Conservation (phyloP, 2,113 vertebrate species). For the Pleuronectes platessa region DNA sequence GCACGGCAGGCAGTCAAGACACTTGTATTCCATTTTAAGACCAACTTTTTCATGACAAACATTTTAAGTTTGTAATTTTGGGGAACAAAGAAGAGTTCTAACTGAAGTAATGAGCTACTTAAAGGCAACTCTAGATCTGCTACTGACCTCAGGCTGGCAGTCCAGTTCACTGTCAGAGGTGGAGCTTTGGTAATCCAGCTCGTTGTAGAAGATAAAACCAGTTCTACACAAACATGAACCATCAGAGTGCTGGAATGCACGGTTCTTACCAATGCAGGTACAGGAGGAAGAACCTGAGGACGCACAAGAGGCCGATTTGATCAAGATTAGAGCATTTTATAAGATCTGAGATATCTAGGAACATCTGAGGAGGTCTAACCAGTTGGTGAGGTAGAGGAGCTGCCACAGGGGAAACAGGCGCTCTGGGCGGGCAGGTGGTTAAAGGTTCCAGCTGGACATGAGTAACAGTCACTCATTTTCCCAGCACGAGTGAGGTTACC, state of each 20-base stretch:
- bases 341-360: background rate
- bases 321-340: background rate
- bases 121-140: background rate
- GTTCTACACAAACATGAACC: conserved; percentile 90
- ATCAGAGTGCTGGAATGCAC: conserved; percentile 92
- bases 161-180: conserved; percentile 84
- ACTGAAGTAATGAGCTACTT: background rate
- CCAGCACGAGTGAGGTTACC: conserved; percentile 77
- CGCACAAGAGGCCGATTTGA: background rate
- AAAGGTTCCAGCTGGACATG: conserved; percentile 89
- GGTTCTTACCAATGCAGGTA: conserved; percentile 86
- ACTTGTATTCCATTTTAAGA: conserved; percentile 22
- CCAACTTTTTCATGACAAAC: too few relatives aligned
- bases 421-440: conserved; percentile 85
- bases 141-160: conserved; percentile 89
- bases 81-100: background rate
- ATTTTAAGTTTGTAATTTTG: background rate
- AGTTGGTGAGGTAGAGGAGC: conserved; percentile 85
- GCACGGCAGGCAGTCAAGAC: conserved; percentile 86
- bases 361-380: conserved; percentile 74
- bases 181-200: conserved; percentile 83
- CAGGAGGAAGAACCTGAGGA: conserved; percentile 86
- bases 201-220: conserved; percentile 87
- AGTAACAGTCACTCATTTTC: conserved; percentile 78
- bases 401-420: conserved; percentile 91